Percentiles rank a stretch among this genome's conserved stretches.
Evolutionary conservation across 2,797 vertebrate species (phyloP).

Genomic region (Sarcoramphus papa): DNA sequence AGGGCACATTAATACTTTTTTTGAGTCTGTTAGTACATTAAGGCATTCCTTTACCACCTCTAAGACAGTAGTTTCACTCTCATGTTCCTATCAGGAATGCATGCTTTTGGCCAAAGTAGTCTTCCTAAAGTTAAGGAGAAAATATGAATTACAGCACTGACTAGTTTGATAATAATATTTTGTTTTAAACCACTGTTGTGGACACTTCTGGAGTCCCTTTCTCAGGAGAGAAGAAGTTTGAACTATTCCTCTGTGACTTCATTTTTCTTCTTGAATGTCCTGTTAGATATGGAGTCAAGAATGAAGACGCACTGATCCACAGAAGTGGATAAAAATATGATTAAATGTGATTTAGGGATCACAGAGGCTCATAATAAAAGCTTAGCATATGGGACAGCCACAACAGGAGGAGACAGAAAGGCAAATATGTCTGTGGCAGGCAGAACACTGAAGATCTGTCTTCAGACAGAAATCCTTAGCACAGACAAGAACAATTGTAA

Average conservation of each 20-base stretch:
- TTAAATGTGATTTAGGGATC: neutral
- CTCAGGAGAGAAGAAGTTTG: neutral
- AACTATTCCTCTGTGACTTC: neutral
- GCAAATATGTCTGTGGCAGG: rapidly evolving
- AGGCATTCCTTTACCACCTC: rapidly evolving
- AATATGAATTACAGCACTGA: neutral
- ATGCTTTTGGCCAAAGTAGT: neutral
- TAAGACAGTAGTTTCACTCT: rapidly evolving
- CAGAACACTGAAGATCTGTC: neutral
- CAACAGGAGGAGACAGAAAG: neutral
- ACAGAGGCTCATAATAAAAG: neutral
- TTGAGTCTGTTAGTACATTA: neutral
- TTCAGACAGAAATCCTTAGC: neutral
- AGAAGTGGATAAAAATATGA: neutral
- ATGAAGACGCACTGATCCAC: neutral
- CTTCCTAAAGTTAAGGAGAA: neutral
- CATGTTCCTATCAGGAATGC: neutral
- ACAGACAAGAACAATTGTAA: neutral
- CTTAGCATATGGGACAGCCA: neutral
- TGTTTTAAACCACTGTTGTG: neutral
- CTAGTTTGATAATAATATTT: neutral
- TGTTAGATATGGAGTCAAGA: neutral
- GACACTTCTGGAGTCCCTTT: neutral
- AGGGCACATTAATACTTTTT: neutral
- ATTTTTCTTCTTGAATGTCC: constrained; percentile 14